These are phyloP conservation scores for Theristicus caerulescens DNA, from an alignment of 2,113 vertebrate species.

Conservation along the genomic window DNA sequence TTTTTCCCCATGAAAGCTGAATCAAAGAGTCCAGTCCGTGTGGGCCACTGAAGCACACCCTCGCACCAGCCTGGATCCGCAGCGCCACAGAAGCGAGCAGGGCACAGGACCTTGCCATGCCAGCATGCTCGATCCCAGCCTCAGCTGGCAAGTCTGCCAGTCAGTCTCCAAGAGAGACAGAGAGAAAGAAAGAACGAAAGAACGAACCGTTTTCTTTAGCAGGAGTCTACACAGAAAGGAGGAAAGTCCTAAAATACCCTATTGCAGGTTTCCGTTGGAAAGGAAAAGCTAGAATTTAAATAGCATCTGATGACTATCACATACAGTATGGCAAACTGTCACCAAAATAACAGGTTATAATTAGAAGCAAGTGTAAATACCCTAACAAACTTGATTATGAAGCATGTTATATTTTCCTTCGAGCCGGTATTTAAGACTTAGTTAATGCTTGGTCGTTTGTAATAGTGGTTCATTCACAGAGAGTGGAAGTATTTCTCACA, in stretches of 20 bases:
- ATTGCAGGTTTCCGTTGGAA: background rate
- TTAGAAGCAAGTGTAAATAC: background rate
- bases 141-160: background rate
- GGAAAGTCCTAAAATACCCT: background rate
- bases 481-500: background rate
- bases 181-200: background rate
- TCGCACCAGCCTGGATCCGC: no score
- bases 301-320: background rate
- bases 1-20: background rate
- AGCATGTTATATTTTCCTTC: background rate
- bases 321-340: background rate
- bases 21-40: no score
- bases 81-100: no score
- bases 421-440: background rate
- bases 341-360: background rate
- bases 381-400: background rate
- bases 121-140: background rate
- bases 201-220: background rate
- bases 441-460: background rate
- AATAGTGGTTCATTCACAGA: background rate
- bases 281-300: background rate
- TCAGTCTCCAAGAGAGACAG: background rate
- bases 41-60: rapidly evolving
- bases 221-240: background rate
- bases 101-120: rapidly evolving